Evolutionary conservation across 1,140 invertebrate species (phyloP).

Genomic region (Drosophila funebris): DNA sequence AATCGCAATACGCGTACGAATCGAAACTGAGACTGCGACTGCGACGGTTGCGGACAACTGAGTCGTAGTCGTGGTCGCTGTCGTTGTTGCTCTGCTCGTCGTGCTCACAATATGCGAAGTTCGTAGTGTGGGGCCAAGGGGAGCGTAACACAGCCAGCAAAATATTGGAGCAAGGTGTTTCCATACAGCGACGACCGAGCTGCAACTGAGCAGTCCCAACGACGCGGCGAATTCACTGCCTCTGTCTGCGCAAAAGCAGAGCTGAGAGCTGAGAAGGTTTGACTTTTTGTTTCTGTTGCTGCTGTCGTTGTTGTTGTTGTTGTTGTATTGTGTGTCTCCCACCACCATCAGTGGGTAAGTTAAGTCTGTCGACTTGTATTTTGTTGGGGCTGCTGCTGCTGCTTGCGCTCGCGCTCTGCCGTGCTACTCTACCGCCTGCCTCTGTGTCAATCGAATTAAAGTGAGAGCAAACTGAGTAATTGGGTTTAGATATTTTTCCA

Average conservation of each 20-base stretch:
- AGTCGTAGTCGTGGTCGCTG: conserved; percentile 23
- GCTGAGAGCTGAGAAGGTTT: conserved; percentile 38
- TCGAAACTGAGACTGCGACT: conserved; percentile 74
- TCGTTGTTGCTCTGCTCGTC: conserved; percentile 27
- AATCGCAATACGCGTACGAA: conserved; percentile 69
- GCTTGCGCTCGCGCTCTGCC: conserved; percentile 42
- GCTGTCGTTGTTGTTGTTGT: conserved; percentile 29
- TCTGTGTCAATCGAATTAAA: conserved; percentile 66
- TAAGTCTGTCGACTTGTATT: conserved; percentile 60
- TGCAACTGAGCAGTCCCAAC: conserved; percentile 44
- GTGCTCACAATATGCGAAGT: conserved; percentile 20
- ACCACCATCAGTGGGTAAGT: conserved; percentile 65
- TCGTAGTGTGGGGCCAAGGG: conserved; percentile 21
- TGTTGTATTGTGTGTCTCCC: conserved; percentile 46
- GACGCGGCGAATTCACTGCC: conserved; percentile 58
- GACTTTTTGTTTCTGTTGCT: conserved; percentile 21
- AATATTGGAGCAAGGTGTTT: conserved; percentile 82
- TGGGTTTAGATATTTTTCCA: conserved; percentile 79
- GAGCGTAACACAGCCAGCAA: conserved; percentile 22
- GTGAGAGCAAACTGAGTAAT: conserved; percentile 72
- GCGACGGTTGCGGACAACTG: conserved; percentile 22
- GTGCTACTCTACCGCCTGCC: conserved; percentile 39
- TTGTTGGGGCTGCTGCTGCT: conserved; percentile 49
- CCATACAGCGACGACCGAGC: conserved; percentile 58
- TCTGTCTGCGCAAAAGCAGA: conserved; percentile 71